These are phyloP conservation scores for Panulirus ornatus DNA, from an alignment of 1,140 invertebrate species.

Conservation along the genomic window DNA sequence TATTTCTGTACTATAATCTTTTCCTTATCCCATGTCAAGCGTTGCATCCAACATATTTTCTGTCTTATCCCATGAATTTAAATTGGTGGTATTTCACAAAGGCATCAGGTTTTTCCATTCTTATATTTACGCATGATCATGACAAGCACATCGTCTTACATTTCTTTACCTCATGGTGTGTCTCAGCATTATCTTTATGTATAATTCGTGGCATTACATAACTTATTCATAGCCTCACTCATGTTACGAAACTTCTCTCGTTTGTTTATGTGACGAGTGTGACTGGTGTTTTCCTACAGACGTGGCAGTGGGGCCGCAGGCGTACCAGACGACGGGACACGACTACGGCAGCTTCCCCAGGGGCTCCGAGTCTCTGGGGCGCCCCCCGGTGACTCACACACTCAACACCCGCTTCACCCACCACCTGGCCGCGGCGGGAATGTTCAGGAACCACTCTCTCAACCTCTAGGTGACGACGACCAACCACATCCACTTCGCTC, in stretches of 20 bases:
- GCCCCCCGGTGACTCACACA: slow-evolving; percentile 51
- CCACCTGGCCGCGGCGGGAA: slow-evolving; percentile 47
- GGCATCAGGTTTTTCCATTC: too few species aligned
- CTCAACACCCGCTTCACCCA: slow-evolving; percentile 65
- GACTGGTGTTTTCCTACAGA: background rate
- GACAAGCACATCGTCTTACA: too few species aligned
- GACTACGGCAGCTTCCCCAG: slow-evolving; percentile 66
- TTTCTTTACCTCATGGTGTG: too few species aligned
- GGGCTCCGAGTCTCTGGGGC: slow-evolving; percentile 42
- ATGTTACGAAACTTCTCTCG: background rate
- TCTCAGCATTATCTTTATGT: too few species aligned
- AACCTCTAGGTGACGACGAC: slow-evolving; percentile 49
- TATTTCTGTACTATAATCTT: too few species aligned
- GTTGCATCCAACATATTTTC: too few species aligned
- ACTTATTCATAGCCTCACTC: background rate
- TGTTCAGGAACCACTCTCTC: slow-evolving; percentile 69
- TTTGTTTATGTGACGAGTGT: background rate
- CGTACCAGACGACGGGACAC: slow-evolving; percentile 48
- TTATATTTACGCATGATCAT: too few species aligned
- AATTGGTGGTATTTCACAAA: too few species aligned
- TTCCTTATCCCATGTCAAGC: too few species aligned
- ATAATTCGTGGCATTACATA: background rate
- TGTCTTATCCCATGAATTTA: too few species aligned
- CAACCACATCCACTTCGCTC: too few species aligned
- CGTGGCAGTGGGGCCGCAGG: background rate